A percentile compares a stretch with the other conserved stretches of the same genome.
phyloP scores from a whole-genome alignment of 1,140 invertebrate species.

The Pseudoatta argentina region DNA sequence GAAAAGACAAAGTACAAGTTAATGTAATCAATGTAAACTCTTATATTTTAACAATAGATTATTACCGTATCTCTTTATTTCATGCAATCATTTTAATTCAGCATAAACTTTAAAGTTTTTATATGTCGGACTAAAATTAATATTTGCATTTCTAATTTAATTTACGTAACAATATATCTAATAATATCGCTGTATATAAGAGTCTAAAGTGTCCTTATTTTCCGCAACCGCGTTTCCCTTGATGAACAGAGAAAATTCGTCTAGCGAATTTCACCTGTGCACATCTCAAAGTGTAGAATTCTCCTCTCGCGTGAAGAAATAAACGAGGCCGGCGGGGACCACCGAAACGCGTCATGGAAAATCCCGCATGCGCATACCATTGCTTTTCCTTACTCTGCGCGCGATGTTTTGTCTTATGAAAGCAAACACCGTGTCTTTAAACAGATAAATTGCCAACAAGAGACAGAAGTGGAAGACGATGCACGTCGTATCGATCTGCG shows the following conservation, averaged over 20 bases:
- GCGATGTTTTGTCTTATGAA: slow-evolving; percentile 17
- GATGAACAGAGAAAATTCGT: background rate
- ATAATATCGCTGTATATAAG: background rate
- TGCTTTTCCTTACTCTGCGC: slow-evolving; percentile 8
- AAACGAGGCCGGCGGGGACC: slow-evolving; percentile 52
- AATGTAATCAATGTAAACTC: background rate
- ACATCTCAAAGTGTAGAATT: slow-evolving; percentile 40
- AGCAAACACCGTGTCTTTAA: slow-evolving; percentile 61
- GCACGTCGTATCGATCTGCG: slow-evolving; percentile 32
- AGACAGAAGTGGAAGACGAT: slow-evolving; percentile 21
- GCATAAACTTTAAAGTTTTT: background rate
- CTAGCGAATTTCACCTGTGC: slow-evolving; percentile 4
- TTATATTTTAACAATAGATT: background rate
- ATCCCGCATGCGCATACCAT: background rate
- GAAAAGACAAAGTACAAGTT: background rate
- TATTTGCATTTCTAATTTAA: background rate
- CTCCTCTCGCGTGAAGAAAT: slow-evolving; percentile 42
- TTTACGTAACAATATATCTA: background rate
- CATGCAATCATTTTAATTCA: background rate
- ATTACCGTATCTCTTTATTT: background rate
- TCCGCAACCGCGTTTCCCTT: background rate
- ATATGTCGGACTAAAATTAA: background rate
- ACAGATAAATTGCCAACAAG: slow-evolving; percentile 64
- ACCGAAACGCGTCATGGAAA: background rate
- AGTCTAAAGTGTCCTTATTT: slow-evolving; percentile 1